Evolutionary conservation across 2,113 vertebrate genomes (phyloP).

Genomic region (Mustela lutreola): DNA sequence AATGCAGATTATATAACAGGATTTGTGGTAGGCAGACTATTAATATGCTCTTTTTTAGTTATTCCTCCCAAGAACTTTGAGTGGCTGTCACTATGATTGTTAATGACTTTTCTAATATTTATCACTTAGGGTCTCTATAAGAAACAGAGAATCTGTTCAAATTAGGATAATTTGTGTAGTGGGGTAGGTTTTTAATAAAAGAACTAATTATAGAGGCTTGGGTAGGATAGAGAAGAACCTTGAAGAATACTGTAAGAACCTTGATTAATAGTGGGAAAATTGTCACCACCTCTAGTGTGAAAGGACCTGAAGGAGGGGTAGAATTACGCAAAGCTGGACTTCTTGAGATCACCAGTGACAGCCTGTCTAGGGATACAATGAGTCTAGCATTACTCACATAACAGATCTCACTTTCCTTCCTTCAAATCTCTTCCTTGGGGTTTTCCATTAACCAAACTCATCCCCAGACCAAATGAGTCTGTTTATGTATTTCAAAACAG

Average conservation of each 20-base stretch:
- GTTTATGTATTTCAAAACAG: not conserved
- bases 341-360: not conserved
- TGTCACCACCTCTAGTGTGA: not conserved
- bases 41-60: not conserved
- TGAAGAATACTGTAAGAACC: not conserved
- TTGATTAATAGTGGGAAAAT: not conserved
- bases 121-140: not conserved
- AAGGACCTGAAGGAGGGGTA: no score
- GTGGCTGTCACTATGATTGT: not conserved
- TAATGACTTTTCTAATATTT: not conserved
- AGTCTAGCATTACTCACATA: not conserved
- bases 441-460: not conserved
- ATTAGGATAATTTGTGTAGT: constrained; percentile 8
- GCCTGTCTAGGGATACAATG: not conserved
- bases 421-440: not conserved
- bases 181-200: not conserved
- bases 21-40: not conserved
- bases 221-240: not conserved
- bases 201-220: not conserved
- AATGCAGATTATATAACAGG: not conserved
- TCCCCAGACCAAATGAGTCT: not conserved
- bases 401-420: not conserved
- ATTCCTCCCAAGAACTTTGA: not conserved
- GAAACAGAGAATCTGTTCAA: not conserved
- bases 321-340: not conserved